phyloP scores from a whole-genome alignment of 2,797 vertebrate genomes.

The Pantherophis vulpinus region DNA sequence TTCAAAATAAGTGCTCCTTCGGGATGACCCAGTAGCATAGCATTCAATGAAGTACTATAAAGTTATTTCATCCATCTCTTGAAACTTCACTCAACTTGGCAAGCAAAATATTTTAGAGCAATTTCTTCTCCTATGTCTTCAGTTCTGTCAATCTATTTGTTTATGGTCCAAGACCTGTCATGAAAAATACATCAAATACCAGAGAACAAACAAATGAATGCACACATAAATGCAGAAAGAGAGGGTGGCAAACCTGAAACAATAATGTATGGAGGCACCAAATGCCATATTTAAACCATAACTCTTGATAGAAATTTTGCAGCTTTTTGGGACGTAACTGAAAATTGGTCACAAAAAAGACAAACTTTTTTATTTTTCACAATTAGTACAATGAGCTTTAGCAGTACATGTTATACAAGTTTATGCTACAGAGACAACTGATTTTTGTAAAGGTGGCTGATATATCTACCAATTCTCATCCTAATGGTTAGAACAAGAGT shows the following conservation, averaged over 20 bases:
- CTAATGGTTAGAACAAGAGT: background rate
- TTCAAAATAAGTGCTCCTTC: constrained; percentile 19
- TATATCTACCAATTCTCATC: background rate
- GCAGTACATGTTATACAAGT: background rate
- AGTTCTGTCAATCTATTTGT: background rate
- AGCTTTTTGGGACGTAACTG: background rate
- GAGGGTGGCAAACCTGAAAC: background rate
- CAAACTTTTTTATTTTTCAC: background rate
- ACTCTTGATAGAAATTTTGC: background rate
- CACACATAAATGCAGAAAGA: background rate
- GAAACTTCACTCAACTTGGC: background rate
- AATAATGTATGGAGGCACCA: background rate
- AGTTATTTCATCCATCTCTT: constrained; percentile 5
- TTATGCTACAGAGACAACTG: background rate
- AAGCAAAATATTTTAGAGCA: background rate
- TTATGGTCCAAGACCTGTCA: background rate
- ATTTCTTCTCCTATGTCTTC: background rate
- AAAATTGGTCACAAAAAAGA: background rate
- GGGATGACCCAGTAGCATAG: constrained; percentile 28
- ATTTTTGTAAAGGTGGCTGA: background rate
- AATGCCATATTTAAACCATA: background rate
- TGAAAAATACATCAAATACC: background rate
- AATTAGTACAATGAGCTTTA: background rate
- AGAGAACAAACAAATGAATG: background rate
- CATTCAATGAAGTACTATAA: constrained; percentile 20